Percentiles rank a stretch among this genome's conserved stretches.
phyloP scores from a whole-genome alignment of 2,113 vertebrate genomes.

The Cynoglossus semilaevis region DNA sequence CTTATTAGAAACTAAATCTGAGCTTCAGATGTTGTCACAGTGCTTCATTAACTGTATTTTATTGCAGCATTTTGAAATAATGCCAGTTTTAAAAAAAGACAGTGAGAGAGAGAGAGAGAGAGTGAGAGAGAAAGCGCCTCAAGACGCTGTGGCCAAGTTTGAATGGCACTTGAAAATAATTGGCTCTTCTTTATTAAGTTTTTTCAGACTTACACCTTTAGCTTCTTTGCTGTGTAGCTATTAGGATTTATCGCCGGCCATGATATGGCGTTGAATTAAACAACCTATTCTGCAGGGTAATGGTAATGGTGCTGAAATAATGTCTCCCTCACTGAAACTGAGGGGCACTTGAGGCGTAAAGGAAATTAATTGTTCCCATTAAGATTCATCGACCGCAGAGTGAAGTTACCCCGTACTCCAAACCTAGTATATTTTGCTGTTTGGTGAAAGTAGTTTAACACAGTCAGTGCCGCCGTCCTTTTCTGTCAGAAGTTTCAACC shows the following conservation, averaged over 20 bases:
- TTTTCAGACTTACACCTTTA: slow-evolving; percentile 58
- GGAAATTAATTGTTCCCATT: slow-evolving; percentile 72
- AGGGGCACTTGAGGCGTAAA: slow-evolving; percentile 64
- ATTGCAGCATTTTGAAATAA: slow-evolving; percentile 34
- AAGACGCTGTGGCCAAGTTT: slow-evolving; percentile 24
- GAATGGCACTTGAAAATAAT: slow-evolving; percentile 64
- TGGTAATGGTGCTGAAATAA: slow-evolving; percentile 72
- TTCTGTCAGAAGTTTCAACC: slow-evolving; percentile 54
- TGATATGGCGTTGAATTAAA: slow-evolving; percentile 62
- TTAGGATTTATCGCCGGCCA: slow-evolving; percentile 63
- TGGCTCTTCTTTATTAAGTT: slow-evolving; percentile 68
- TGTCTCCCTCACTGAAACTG: slow-evolving; percentile 60
- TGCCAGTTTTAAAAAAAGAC: slow-evolving; percentile 21
- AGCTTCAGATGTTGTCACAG: slow-evolving; percentile 30
- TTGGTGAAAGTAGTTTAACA: slow-evolving; percentile 29
- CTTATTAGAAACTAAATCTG: slow-evolving; percentile 30
- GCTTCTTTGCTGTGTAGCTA: slow-evolving; percentile 60
- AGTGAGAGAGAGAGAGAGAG: too few relatives aligned
- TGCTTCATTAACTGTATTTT: slow-evolving; percentile 43
- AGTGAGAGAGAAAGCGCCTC: slow-evolving; percentile 13
- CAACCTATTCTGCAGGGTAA: slow-evolving; percentile 60
- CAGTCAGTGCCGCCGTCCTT: slow-evolving; percentile 40
- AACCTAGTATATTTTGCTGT: slow-evolving; percentile 45
- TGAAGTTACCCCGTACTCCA: slow-evolving; percentile 47
- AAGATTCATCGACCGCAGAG: slow-evolving; percentile 69